Evolutionary conservation across 2,888 invertebrate species (phyloP).

Genomic region (Autographa pulchrina): DNA sequence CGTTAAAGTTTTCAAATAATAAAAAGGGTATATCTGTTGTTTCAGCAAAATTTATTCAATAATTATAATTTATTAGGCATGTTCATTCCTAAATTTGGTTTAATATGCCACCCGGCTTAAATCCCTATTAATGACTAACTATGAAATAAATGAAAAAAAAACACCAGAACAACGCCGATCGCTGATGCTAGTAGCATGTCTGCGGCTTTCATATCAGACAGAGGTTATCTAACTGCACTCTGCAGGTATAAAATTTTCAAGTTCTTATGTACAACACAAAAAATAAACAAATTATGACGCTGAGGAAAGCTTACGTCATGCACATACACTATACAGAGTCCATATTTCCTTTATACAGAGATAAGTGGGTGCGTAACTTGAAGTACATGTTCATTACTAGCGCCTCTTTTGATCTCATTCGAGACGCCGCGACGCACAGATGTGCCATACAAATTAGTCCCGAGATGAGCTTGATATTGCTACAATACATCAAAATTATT

Average conservation of each 20-base stretch:
- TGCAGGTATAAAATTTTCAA: not conserved
- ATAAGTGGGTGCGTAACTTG: conserved; percentile 29
- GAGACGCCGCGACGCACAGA: conserved; percentile 67
- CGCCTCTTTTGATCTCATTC: conserved; percentile 53
- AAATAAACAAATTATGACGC: not conserved
- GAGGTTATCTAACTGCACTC: not conserved
- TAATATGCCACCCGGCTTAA: too few species aligned
- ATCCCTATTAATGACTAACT: too few species aligned
- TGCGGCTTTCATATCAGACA: not conserved
- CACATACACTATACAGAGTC: conserved; percentile 16
- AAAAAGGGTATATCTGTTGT: too few species aligned
- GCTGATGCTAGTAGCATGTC: too few species aligned
- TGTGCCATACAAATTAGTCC: conserved; percentile 72
- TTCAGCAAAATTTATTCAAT: too few species aligned
- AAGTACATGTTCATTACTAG: conserved; percentile 16
- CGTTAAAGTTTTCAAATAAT: too few species aligned
- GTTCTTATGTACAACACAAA: not conserved
- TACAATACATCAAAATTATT: conserved; percentile 76
- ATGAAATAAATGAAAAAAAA: too few species aligned
- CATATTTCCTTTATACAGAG: conserved; percentile 25
- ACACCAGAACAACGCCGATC: too few species aligned
- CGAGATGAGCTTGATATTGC: conserved; percentile 69
- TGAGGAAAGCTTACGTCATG: conserved; percentile 19
- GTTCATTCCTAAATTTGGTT: too few species aligned
- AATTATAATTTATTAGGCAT: too few species aligned